phyloP scores from a whole-genome alignment of 2,113 vertebrate genomes.

The Pungitius pungitius region DNA sequence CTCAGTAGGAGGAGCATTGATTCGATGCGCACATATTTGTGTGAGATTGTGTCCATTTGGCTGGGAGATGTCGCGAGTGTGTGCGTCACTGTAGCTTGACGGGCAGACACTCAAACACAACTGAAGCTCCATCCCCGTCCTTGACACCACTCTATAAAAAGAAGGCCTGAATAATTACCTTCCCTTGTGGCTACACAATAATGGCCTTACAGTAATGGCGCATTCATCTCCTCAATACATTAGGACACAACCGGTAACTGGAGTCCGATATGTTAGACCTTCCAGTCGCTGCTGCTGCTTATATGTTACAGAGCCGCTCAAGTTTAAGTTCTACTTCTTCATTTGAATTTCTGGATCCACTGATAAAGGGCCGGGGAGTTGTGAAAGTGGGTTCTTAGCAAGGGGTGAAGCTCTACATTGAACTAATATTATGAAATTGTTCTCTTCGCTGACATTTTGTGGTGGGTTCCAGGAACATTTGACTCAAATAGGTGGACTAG shows the following conservation, averaged over 20 bases:
- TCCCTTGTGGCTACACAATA: constrained; percentile 60
- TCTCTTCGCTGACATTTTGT: neutral
- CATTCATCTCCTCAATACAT: constrained; percentile 55
- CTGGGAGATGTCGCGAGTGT: constrained; percentile 16
- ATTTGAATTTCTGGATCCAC: neutral
- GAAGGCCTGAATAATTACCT: constrained; percentile 67
- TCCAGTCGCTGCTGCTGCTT: neutral
- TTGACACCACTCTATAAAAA: constrained; percentile 75
- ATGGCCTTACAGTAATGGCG: constrained; percentile 49
- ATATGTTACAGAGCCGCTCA: constrained; percentile 2
- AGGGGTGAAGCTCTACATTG: neutral
- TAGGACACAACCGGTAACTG: constrained; percentile 22
- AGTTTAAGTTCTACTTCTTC: constrained; percentile 5
- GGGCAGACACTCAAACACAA: constrained; percentile 53
- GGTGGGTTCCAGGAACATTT: no score
- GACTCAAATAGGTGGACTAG: no score
- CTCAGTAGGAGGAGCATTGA: neutral
- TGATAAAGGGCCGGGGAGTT: neutral
- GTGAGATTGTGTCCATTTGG: neutral
- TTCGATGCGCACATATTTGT: constrained; percentile 2
- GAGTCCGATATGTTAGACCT: constrained; percentile 19
- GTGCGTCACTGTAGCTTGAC: constrained; percentile 44
- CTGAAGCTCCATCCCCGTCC: constrained; percentile 57
- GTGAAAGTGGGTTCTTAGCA: neutral
- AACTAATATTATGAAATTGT: neutral